Conservation (phyloP, 1,140 invertebrate species). For the Chrysoperla carnea region DNA sequence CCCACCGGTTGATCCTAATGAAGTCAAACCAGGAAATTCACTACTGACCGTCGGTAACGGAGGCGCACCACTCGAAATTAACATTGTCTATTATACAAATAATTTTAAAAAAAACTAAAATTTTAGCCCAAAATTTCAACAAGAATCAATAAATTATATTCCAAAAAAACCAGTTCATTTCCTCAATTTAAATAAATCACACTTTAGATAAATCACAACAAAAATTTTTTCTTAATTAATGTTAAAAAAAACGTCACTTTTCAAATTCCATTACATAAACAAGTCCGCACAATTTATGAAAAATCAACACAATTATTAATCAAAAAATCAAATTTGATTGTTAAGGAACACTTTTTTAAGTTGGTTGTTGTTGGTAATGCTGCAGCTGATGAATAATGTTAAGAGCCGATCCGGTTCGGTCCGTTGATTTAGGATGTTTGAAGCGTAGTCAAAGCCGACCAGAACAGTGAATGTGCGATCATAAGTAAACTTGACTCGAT, state of each 20-base stretch:
- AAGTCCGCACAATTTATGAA: background rate
- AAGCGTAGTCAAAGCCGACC: slow-evolving; percentile 20
- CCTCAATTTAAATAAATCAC: background rate
- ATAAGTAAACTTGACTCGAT: background rate
- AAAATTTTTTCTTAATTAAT: background rate
- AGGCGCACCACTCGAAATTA: slow-evolving; percentile 19
- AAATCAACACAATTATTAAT: too few species aligned
- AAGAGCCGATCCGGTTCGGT: background rate
- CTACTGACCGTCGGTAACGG: slow-evolving; percentile 14
- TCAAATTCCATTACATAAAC: background rate
- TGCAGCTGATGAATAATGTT: background rate
- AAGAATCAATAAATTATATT: background rate
- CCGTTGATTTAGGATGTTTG: slow-evolving; percentile 5
- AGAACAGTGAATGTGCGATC: slow-evolving; percentile 23
- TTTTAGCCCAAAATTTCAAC: background rate
- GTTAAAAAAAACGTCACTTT: background rate
- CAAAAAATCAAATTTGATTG: background rate
- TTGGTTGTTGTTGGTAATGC: background rate
- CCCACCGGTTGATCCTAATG: slow-evolving; percentile 4
- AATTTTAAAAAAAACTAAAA: background rate
- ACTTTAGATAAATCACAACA: background rate
- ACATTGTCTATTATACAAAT: slow-evolving; percentile 11
- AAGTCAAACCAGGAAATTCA: slow-evolving; percentile 20
- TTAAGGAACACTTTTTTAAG: background rate
- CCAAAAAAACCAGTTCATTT: background rate